These are phyloP conservation scores for Pristionchus arcanus DNA, from an alignment of 2,888 invertebrate genomes.

Conservation along the genomic window DNA sequence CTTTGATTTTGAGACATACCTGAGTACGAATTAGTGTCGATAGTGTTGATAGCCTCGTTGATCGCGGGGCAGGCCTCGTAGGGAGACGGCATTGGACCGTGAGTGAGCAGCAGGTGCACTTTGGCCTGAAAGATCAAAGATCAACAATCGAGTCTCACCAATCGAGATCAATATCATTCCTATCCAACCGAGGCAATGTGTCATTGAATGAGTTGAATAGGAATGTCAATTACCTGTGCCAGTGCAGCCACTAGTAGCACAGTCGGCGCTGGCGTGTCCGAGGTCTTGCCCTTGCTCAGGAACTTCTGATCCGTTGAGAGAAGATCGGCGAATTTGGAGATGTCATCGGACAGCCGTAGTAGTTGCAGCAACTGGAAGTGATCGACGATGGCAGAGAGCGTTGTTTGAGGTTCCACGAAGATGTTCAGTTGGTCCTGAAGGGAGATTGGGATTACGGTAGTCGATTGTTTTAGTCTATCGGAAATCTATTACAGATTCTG, in stretches of 20 bases:
- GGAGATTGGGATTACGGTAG: neutral
- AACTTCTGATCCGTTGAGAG: slow-evolving; percentile 69
- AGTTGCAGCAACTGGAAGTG: slow-evolving; percentile 77
- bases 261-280: slow-evolving; percentile 54
- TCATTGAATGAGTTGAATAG: no score
- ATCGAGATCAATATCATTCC: no score
- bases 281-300: slow-evolving; percentile 58
- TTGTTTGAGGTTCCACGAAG: slow-evolving; percentile 67
- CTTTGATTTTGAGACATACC: slow-evolving; percentile 28
- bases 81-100: slow-evolving; percentile 71
- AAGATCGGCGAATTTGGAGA: slow-evolving; percentile 69
- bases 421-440: slow-evolving; percentile 58
- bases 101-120: slow-evolving; percentile 69
- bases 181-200: no score
- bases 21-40: slow-evolving; percentile 50
- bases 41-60: slow-evolving; percentile 44
- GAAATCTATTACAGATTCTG: no score
- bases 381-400: slow-evolving; percentile 71
- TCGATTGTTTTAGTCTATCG: neutral
- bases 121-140: slow-evolving; percentile 63
- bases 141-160: no score
- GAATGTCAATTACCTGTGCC: slow-evolving; percentile 53
- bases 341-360: slow-evolving; percentile 59
- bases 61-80: slow-evolving; percentile 64
- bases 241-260: slow-evolving; percentile 59